Base-by-base conservation (phyloP, 2,797 vertebrate genomes). In the Emydoidea blandingii region DNA sequence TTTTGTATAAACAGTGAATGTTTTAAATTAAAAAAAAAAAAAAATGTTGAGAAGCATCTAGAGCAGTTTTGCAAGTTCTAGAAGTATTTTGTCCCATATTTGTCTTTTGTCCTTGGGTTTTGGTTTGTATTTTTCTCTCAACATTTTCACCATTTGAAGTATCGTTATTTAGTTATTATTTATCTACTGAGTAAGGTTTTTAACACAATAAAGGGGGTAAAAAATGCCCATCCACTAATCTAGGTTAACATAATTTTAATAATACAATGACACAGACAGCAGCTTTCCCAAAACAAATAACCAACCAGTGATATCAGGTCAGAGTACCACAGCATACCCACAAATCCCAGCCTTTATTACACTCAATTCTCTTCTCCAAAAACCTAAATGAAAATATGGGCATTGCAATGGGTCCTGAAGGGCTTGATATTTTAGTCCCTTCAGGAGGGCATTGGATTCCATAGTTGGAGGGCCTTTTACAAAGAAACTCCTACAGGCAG, bases 211-310 rank as follows among this genome's bases (percentile, higher is more conserved):
- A 15, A 7, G 15, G 68, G 25, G 23, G 21, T 10, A 21, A 76
- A 68, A 76, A 76, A 76, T 76, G 74, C 41, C 41, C 27, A 47
- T 47, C 25, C 25, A 44, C 27, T 15, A 47, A 25, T 47, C 44
- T 76, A 47, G 41, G 41, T 47, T 76, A 76, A 47, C 19, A 76
- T 16, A 8, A 47, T 47, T 76, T 47, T 16, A 49, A 49, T 49
- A 27, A 76, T 78, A 47, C 44, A 76, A 8, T 16, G 14, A 79
- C 47, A 52, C 31, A n/a, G 47, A 31, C 0, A 0, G 1, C 9
- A 34, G 4, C 89, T 83, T 90, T 3, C 44, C 82, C 59, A 79
- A 68, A 91, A n/a, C 27, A 80, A 50, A 37, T 76, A 68, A 68
- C 19, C 21, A 57, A 53, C 19, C 15, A 41, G 18, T 50, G 27